These are phyloP conservation scores for Lycorma delicatula DNA, from an alignment of 1,140 invertebrate genomes.

Conservation along the genomic window DNA sequence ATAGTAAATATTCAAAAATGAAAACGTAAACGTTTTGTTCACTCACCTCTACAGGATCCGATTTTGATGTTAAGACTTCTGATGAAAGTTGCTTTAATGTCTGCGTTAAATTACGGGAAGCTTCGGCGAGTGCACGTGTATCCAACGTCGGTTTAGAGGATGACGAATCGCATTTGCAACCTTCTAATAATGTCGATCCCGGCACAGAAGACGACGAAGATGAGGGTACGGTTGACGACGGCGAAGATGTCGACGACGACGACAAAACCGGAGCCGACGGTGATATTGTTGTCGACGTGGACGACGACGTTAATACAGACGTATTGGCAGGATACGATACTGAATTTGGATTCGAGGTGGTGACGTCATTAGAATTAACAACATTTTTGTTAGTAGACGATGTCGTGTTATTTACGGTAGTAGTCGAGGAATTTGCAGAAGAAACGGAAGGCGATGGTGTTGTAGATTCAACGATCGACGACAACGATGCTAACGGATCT, in stretches of 20 bases:
- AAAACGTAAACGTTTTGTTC: background rate
- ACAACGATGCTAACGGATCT: conserved; percentile 10
- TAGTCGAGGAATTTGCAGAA: conserved; percentile 17
- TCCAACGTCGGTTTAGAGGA: conserved; percentile 46
- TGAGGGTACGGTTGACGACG: conserved; percentile 18
- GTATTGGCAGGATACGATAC: conserved; percentile 4
- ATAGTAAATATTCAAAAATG: background rate
- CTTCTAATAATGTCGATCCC: conserved; percentile 17
- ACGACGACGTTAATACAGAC: background rate
- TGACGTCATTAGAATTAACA: conserved; percentile 14
- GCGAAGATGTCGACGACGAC: conserved; percentile 11
- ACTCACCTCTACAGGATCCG: conserved; percentile 36
- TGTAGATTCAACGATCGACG: conserved; percentile 17
- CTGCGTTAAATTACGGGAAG: conserved; percentile 83
- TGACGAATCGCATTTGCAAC: conserved; percentile 18
- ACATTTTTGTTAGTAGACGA: too few relatives aligned
- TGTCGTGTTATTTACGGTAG: conserved; percentile 11
- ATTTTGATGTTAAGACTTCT: conserved; percentile 63
- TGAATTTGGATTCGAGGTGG: conserved; percentile 7
- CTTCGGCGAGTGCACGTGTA: conserved; percentile 71
- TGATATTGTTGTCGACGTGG: background rate
- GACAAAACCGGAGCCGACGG: background rate
- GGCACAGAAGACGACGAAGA: conserved; percentile 16
- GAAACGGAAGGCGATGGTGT: conserved; percentile 25
- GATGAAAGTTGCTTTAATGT: conserved; percentile 84